Evolutionary conservation across 2,113 vertebrate genomes (phyloP).

Genomic region (Recurvirostra avosetta): DNA sequence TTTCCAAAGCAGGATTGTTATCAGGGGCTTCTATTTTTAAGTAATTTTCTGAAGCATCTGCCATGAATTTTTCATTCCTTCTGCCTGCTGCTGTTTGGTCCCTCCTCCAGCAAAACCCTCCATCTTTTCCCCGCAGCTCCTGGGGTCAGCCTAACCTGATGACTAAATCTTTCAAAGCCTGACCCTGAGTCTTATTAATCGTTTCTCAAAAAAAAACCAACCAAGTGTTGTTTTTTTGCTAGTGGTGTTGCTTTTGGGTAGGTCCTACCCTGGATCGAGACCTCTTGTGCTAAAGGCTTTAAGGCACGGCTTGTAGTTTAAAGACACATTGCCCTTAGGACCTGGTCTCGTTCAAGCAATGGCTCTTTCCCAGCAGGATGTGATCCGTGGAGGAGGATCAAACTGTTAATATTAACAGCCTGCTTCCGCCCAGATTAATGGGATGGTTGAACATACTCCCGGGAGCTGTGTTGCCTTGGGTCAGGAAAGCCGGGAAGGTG

Average conservation of each 20-base stretch:
- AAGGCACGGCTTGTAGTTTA: background rate
- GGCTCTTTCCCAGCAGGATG: background rate
- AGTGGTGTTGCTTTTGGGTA: rapidly evolving
- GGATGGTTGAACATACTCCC: background rate
- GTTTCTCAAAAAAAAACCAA: background rate
- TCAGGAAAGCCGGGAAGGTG: background rate
- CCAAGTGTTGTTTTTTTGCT: background rate
- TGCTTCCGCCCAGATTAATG: background rate
- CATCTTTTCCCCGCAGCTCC: background rate
- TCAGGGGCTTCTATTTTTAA: background rate
- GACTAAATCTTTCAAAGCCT: background rate
- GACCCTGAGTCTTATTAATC: background rate
- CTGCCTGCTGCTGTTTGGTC: background rate
- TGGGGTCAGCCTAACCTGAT: background rate
- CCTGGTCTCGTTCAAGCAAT: background rate
- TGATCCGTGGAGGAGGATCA: background rate
- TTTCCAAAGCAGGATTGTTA: background rate
- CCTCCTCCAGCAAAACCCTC: background rate
- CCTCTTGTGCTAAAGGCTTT: background rate
- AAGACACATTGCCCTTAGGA: background rate
- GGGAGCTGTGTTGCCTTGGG: background rate
- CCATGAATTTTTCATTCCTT: background rate
- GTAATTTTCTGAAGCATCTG: background rate
- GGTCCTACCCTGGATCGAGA: background rate
- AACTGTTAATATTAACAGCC: background rate